Evolutionary conservation across 1,140 invertebrate species (phyloP).

Genomic region (Tetraneura akinire): DNA sequence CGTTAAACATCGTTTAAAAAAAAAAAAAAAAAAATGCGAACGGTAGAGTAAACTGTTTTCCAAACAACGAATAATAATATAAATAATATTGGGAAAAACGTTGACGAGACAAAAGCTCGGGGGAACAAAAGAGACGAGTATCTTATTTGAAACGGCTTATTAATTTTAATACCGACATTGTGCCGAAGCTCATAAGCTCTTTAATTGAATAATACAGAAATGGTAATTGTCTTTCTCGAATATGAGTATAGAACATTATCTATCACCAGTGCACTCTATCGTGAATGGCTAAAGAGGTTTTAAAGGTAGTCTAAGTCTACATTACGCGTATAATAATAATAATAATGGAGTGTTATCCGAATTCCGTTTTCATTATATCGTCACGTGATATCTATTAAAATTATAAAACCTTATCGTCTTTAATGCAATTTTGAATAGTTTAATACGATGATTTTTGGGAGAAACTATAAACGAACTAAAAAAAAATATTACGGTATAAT

Average conservation of each 20-base stretch:
- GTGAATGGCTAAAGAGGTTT: slow-evolving; percentile 9
- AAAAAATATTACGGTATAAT: too few species aligned
- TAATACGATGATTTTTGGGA: too few species aligned
- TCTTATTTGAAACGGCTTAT: slow-evolving; percentile 48
- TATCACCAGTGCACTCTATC: slow-evolving; percentile 4
- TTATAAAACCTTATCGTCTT: too few species aligned
- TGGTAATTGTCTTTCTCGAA: slow-evolving; percentile 19
- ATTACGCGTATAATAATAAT: too few species aligned
- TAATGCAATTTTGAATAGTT: too few species aligned
- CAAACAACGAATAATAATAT: slow-evolving; percentile 26
- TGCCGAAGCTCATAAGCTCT: slow-evolving; percentile 23
- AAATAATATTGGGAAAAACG: slow-evolving; percentile 29
- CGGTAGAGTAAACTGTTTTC: slow-evolving; percentile 1
- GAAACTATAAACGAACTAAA: too few species aligned
- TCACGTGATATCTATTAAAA: too few species aligned
- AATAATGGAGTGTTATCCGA: not conserved
- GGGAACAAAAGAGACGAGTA: slow-evolving; percentile 17
- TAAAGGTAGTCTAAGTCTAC: too few species aligned
- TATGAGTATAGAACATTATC: slow-evolving; percentile 27
- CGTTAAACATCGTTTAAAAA: not conserved
- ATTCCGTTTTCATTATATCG: too few species aligned
- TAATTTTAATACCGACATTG: slow-evolving; percentile 37
- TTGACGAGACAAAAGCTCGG: slow-evolving; percentile 14
- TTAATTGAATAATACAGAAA: slow-evolving; percentile 39
- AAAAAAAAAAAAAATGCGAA: too few species aligned